Percentiles rank a stretch among this genome's conserved stretches.
Evolutionary conservation across 2,888 invertebrate species (phyloP).

Genomic region (Isotomurus palustris): DNA sequence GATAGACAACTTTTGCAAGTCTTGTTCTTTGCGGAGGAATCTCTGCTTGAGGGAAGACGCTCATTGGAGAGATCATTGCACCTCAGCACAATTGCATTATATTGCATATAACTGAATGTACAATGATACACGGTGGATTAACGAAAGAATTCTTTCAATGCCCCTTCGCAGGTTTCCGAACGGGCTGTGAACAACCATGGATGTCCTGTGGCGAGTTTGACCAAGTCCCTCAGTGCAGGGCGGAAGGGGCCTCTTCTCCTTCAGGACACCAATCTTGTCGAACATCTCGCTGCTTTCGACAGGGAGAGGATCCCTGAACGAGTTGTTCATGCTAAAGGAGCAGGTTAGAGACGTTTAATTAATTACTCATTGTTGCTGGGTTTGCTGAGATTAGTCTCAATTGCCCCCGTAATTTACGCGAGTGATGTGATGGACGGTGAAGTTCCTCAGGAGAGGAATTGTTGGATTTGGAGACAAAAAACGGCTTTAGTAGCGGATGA

Average conservation of each 20-base stretch:
- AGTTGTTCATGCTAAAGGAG: slow-evolving; percentile 94
- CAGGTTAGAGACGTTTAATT: slow-evolving; percentile 58
- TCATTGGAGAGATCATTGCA: no score
- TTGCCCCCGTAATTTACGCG: neutral
- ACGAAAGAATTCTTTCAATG: neutral
- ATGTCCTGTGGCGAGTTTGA: slow-evolving; percentile 32
- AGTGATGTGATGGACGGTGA: neutral
- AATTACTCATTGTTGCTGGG: no score
- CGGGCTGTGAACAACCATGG: slow-evolving; percentile 34
- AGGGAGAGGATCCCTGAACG: slow-evolving; percentile 93
- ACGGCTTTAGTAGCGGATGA: neutral
- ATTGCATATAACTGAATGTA: no score
- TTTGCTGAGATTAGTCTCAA: no score
- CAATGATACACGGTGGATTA: no score
- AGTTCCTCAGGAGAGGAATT: neutral
- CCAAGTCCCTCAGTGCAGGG: slow-evolving; percentile 66
- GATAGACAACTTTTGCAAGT: no score
- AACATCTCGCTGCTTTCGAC: slow-evolving; percentile 77
- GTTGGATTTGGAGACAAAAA: neutral
- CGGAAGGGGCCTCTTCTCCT: slow-evolving; percentile 78
- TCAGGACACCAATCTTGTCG: slow-evolving; percentile 75
- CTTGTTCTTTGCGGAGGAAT: no score
- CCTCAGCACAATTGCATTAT: no score
- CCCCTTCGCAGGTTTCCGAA: slow-evolving; percentile 28
- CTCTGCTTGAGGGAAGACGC: no score